Percentiles rank a stretch among this genome's conserved stretches.
Conservation (phyloP, 1,140 invertebrate genomes). For the Aphelenchoides avenae region DNA sequence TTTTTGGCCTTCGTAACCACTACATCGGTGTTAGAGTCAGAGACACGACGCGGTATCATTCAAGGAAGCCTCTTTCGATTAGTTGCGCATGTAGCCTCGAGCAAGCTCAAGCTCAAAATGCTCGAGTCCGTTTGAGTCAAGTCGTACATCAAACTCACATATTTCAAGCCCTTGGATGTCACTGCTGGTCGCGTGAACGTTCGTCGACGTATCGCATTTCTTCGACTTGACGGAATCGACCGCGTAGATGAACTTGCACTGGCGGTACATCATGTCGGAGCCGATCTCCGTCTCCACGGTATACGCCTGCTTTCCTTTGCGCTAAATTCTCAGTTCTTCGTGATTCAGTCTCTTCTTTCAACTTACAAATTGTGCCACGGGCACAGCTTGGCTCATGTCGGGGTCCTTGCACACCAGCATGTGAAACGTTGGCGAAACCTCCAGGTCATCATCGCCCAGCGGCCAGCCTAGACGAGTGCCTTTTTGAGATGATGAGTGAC, state of each 20-base stretch:
- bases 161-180: neutral
- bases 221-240: neutral
- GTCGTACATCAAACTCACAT: slow-evolving; percentile 40
- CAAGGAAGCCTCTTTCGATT: no score
- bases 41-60: no score
- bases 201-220: no score
- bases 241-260: slow-evolving; percentile 20
- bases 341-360: neutral
- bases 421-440: slow-evolving; percentile 49
- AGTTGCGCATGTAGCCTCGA: slow-evolving; percentile 16
- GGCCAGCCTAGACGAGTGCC: slow-evolving; percentile 37
- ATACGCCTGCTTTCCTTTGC: slow-evolving; percentile 19
- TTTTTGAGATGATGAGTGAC: slow-evolving; percentile 1
- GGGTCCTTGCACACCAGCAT: slow-evolving; percentile 38
- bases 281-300: slow-evolving; percentile 37
- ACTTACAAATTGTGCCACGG: slow-evolving; percentile 50
- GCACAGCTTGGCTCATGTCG: slow-evolving; percentile 40
- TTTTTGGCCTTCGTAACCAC: no score
- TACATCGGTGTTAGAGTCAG: no score
- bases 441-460: slow-evolving; percentile 30
- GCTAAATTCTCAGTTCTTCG: slow-evolving; percentile 20
- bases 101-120: slow-evolving; percentile 15
- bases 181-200: neutral
- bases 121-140: slow-evolving; percentile 32
- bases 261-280: slow-evolving; percentile 51